phyloP scores from a whole-genome alignment of 2,797 vertebrate species.

The Sebastes hubbsi region DNA sequence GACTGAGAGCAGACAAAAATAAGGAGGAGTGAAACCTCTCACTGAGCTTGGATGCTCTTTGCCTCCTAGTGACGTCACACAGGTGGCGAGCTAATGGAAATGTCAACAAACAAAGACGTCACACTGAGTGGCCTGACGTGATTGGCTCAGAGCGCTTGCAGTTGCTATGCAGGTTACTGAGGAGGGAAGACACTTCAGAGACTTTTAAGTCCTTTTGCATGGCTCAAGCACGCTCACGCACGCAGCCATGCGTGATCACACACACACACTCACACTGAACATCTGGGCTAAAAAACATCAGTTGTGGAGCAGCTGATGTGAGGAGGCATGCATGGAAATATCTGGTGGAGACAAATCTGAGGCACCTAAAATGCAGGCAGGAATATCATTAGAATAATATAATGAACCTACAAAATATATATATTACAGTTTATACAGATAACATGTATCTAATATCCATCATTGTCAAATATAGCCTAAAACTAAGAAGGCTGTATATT shows the following conservation, averaged over 20 bases:
- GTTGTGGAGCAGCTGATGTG: background rate
- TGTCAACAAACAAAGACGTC: constrained; percentile 75
- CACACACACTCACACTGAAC: background rate
- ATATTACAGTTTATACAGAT: background rate
- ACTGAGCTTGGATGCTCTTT: background rate
- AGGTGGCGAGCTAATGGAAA: constrained; percentile 61
- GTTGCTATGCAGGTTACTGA: constrained; percentile 77
- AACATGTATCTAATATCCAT: background rate
- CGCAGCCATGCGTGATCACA: background rate
- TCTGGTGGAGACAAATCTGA: background rate
- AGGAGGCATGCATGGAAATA: background rate
- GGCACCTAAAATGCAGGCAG: background rate
- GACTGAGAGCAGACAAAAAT: background rate
- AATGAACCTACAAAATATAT: background rate
- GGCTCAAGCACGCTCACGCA: background rate
- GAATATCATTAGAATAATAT: background rate
- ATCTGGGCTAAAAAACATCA: background rate
- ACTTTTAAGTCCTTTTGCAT: background rate
- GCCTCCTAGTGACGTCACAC: constrained; percentile 64
- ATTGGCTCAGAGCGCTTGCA: constrained; percentile 69
- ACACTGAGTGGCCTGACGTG: constrained; percentile 35
- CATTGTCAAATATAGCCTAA: background rate
- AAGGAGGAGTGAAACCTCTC: background rate
- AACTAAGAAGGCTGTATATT: too few relatives aligned
- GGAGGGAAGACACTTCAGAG: background rate